Conservation (phyloP, 2,888 invertebrate species). For the Drosophila mimica region DNA sequence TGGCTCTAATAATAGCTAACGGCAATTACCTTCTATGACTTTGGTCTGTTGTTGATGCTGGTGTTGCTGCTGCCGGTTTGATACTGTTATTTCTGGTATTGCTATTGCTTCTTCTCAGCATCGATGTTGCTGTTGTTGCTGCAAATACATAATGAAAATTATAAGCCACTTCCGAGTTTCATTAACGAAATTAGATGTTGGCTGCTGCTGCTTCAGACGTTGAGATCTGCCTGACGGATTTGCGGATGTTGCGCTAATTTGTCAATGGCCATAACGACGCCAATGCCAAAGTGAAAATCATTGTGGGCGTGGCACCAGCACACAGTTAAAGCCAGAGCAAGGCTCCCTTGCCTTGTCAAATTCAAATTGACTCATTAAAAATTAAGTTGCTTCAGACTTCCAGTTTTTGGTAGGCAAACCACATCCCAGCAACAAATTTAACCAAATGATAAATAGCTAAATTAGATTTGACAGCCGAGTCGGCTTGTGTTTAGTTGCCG, state of each 20-base stretch:
- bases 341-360: constrained; percentile 71
- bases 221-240: constrained; percentile 59
- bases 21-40: constrained; percentile 68
- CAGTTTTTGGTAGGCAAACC: constrained; percentile 26
- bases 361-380: constrained; percentile 81
- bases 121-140: constrained; percentile 40
- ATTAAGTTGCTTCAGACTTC: constrained; percentile 69
- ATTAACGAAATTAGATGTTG: constrained; percentile 78
- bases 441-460: constrained; percentile 81
- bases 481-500: constrained; percentile 38
- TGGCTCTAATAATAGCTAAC: constrained; percentile 64
- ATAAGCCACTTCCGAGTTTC: constrained; percentile 79
- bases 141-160: constrained; percentile 69
- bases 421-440: constrained; percentile 60
- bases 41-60: constrained; percentile 33
- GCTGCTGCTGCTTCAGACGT: constrained; percentile 24
- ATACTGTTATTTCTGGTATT: constrained; percentile 14
- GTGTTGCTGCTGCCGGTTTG: constrained; percentile 3
- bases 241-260: constrained; percentile 76
- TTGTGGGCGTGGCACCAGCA: constrained; percentile 60
- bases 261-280: constrained; percentile 72
- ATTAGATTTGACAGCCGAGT: constrained; percentile 76
- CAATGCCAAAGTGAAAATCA: constrained; percentile 66
- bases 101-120: constrained; percentile 7
- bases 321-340: background rate